Evolutionary conservation across 1,140 invertebrate species (phyloP), one percentile per base, ranked within the genome.

Genomic region (Heliconius congener): DNA sequence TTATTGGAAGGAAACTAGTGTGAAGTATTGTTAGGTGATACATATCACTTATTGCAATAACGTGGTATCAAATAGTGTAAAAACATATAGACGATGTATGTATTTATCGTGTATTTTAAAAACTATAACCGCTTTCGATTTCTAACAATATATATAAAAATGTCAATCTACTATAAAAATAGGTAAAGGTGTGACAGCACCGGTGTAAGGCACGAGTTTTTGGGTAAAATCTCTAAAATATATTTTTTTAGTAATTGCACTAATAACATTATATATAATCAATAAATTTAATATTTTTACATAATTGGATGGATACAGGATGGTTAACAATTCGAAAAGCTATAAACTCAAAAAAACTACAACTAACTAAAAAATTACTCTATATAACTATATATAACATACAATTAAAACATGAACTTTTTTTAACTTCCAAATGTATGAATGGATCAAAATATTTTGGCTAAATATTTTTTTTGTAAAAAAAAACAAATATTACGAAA

Each of bases 221-320:
- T 66, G 60, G 60, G 27, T 66, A 66, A 60, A 66, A 27, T 27
- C 27, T 66, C 60, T 66, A 66, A 30, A 30, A 30, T 27, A 30
- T 30, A 27, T 30, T 6, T 11, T 4, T 30, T 30, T 27, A 8
- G 16, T 66, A 60, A 60, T 60, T 60, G 55, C 55, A 60, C 55
- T 60, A 60, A 60, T 27, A 60, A 23, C n/a, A 3, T 60, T 66
- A 27, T 13, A 66, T 66, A 66, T 13, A 27, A 57, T 57, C 4
- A 37, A n/a, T 23, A 23, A 8, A 57, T 57, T 23, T 57, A 57
- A 27, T 30, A 66, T 66, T 66, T 16, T 27, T 0, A 23, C 23
- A 66, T 30, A 57, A 66, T 66, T 66, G 60, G 60, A 66, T 66
- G 60, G 60, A 66, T 16, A 30, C 23, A 66, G 60, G 60, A 30